phyloP scores from a whole-genome alignment of 1,140 invertebrate species.

The Drosophila tropicalis region DNA sequence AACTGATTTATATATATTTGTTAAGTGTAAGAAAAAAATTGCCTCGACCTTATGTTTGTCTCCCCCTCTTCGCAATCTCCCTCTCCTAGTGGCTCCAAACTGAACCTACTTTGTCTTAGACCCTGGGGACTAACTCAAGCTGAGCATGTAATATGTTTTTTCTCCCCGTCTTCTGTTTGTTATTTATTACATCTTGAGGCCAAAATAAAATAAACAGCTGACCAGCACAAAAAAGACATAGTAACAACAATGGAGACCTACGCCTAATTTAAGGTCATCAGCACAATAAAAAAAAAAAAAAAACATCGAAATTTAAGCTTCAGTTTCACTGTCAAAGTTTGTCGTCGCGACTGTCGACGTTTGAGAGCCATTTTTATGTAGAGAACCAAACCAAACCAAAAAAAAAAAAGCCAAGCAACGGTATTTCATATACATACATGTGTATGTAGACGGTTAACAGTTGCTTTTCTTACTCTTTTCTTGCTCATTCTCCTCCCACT shows the following conservation, averaged over 20 bases:
- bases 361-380: constrained; percentile 53
- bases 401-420: constrained; percentile 53
- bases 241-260: constrained; percentile 70
- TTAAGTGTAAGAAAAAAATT: background rate
- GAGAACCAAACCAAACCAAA: constrained; percentile 51
- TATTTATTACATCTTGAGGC: constrained; percentile 69
- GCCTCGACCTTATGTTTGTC: background rate
- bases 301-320: constrained; percentile 44
- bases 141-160: constrained; percentile 51
- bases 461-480: constrained; percentile 27
- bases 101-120: constrained; percentile 39
- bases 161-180: constrained; percentile 36
- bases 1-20: background rate
- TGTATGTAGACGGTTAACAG: constrained; percentile 24
- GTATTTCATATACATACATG: constrained; percentile 50
- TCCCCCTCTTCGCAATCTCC: background rate
- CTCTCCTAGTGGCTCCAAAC: background rate
- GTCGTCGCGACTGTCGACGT: constrained; percentile 44
- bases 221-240: constrained; percentile 46
- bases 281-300: constrained; percentile 64
- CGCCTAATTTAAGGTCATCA: constrained; percentile 81
- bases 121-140: constrained; percentile 27
- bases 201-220: constrained; percentile 41
- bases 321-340: constrained; percentile 52
- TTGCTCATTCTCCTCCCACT: constrained; percentile 15